phyloP scores from a whole-genome alignment of 2,113 vertebrate species.

The Procavia capensis region DNA sequence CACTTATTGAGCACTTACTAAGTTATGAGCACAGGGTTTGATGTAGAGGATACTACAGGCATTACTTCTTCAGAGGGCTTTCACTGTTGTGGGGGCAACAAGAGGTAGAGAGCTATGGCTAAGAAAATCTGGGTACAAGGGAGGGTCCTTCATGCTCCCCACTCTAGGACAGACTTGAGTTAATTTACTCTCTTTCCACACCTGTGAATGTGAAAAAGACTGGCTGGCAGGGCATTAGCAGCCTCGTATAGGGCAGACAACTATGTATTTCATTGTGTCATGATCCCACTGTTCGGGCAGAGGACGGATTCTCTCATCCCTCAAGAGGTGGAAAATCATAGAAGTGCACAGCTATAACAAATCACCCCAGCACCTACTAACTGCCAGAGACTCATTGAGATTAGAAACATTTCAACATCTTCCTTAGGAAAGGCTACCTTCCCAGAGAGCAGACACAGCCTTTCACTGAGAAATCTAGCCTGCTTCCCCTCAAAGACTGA shows the following conservation, averaged over 20 bases:
- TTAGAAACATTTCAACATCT: not conserved
- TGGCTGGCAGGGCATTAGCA: not conserved
- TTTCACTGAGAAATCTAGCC: not conserved
- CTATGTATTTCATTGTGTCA: not conserved
- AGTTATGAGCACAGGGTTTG: not conserved
- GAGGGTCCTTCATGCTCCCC: rapidly evolving
- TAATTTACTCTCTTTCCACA: not conserved
- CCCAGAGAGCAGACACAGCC: not conserved
- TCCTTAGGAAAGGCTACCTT: not conserved
- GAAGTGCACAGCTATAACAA: not conserved
- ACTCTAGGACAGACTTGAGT: not conserved
- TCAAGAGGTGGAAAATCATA: not conserved
- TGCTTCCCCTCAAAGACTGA: no score
- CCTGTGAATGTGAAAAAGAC: no score
- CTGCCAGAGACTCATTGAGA: not conserved
- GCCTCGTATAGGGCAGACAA: not conserved
- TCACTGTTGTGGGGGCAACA: not conserved
- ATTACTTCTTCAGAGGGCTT: not conserved
- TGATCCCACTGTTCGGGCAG: not conserved
- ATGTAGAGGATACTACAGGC: not conserved
- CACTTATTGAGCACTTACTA: not conserved
- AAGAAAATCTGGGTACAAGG: rapidly evolving
- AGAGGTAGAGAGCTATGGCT: not conserved
- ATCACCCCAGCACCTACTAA: not conserved
- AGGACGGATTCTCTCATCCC: not conserved